These are phyloP conservation scores for Schizopygopsis pylzovi DNA, from an alignment of 2,797 vertebrate genomes.

Conservation along the genomic window DNA sequence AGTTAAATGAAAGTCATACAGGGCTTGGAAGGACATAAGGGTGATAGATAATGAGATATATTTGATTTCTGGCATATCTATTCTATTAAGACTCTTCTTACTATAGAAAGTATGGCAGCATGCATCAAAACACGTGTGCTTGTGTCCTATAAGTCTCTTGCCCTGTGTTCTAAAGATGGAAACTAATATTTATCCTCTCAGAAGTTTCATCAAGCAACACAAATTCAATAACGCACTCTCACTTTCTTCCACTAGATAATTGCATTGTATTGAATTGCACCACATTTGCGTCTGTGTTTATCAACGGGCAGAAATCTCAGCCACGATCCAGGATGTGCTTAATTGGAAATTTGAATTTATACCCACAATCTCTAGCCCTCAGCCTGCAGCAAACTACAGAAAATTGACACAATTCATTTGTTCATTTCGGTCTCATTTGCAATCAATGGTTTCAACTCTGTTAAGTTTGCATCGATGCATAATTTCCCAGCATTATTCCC, in stretches of 20 bases:
- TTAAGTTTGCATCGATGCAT: slow-evolving; percentile 24
- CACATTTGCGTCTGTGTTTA: slow-evolving; percentile 40
- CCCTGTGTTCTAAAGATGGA: slow-evolving; percentile 2
- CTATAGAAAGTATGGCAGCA: not conserved
- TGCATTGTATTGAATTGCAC: slow-evolving; percentile 36
- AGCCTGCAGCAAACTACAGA: slow-evolving; percentile 1
- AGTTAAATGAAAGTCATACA: not conserved
- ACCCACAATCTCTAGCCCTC: slow-evolving; percentile 32
- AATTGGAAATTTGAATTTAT: slow-evolving; percentile 43
- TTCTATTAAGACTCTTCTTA: not conserved
- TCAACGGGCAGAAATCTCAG: slow-evolving; percentile 23
- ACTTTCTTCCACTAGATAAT: slow-evolving; percentile 33
- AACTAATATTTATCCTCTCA: slow-evolving; percentile 29
- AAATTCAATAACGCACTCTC: slow-evolving; percentile 33
- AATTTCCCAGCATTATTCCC: slow-evolving; percentile 12
- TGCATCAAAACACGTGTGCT: not conserved
- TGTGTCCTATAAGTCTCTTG: not conserved
- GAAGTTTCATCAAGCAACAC: slow-evolving; percentile 17
- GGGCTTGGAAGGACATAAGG: not conserved
- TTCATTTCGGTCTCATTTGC: slow-evolving; percentile 36
- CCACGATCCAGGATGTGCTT: slow-evolving; percentile 14
- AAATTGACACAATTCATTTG: slow-evolving; percentile 23
- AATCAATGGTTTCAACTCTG: slow-evolving; percentile 53
- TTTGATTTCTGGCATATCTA: not conserved
- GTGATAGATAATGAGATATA: not conserved